Percentiles rank a stretch among this genome's conserved stretches.
phyloP scores from a whole-genome alignment of 2,113 vertebrate species.

The Hylia prasina region DNA sequence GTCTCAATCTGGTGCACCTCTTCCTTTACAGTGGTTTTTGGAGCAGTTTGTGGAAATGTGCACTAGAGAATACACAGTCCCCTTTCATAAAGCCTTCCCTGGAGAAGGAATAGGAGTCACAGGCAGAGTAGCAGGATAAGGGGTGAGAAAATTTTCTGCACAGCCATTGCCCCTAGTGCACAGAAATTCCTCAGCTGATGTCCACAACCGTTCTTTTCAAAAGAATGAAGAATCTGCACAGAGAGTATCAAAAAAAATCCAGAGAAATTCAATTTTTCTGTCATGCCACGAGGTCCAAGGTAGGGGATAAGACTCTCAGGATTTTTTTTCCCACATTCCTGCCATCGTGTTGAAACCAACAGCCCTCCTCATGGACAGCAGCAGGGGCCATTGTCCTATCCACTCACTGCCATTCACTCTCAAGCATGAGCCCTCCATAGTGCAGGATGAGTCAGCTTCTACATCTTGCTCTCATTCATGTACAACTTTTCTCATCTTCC shows the following conservation, averaged over 20 bases:
- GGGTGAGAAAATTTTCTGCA: neutral
- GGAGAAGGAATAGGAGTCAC: neutral
- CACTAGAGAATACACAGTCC: neutral
- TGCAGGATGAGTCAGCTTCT: neutral
- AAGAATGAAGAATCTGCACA: neutral
- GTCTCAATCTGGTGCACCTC: neutral
- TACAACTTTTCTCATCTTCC: neutral
- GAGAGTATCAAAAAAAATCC: neutral
- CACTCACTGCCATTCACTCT: neutral
- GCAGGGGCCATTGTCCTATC: neutral
- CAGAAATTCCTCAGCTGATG: neutral
- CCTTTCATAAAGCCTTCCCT: neutral
- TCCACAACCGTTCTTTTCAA: neutral
- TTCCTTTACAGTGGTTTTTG: neutral
- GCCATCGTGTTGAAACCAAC: neutral
- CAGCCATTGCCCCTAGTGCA: neutral
- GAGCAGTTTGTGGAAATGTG: neutral
- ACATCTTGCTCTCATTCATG: neutral
- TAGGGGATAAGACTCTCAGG: neutral
- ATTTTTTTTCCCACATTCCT: neutral
- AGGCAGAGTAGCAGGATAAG: neutral
- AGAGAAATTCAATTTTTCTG: neutral
- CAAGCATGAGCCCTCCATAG: neutral
- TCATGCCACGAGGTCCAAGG: neutral
- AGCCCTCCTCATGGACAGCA: neutral